Conservation (phyloP, 1,140 invertebrate species). For the Penaeus indicus region DNA sequence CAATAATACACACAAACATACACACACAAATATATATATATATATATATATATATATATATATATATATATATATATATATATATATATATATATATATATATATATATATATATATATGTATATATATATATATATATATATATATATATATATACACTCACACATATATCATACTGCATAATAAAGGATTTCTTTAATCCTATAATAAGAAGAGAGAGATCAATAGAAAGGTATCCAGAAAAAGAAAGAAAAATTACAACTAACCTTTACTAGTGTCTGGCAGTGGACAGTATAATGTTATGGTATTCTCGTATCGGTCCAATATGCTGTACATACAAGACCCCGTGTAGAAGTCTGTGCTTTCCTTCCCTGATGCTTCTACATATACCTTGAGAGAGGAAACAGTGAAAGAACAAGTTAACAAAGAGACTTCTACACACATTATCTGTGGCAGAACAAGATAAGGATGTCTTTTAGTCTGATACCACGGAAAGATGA, state of each 20-base stretch:
- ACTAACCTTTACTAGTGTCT: conserved; percentile 61
- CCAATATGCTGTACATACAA: conserved; percentile 59
- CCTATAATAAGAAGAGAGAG: background rate
- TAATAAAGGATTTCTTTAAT: too few relatives aligned
- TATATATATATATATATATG: too few relatives aligned
- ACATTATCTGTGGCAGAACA: background rate
- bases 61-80: too few relatives aligned
- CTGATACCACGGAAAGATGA: background rate
- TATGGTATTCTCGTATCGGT: conserved; percentile 66
- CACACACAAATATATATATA: too few relatives aligned
- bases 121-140: too few relatives aligned
- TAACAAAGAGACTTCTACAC: background rate
- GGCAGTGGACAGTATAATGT: conserved; percentile 65
- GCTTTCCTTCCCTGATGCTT: conserved; percentile 61
- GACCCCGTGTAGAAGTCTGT: conserved; percentile 63
- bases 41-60: too few relatives aligned
- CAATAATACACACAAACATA: too few relatives aligned
- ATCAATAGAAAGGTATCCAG: background rate
- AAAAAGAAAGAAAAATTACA: background rate
- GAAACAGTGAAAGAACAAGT: background rate
- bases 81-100: too few relatives aligned
- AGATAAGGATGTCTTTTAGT: background rate
- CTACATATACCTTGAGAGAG: conserved; percentile 74
- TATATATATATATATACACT: too few relatives aligned
- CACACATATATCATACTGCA: too few relatives aligned